Evolutionary conservation across 30 jellyfish, hydroid and myxozoan species (phyloP).

Genomic region (Cassiopea xamachana): DNA sequence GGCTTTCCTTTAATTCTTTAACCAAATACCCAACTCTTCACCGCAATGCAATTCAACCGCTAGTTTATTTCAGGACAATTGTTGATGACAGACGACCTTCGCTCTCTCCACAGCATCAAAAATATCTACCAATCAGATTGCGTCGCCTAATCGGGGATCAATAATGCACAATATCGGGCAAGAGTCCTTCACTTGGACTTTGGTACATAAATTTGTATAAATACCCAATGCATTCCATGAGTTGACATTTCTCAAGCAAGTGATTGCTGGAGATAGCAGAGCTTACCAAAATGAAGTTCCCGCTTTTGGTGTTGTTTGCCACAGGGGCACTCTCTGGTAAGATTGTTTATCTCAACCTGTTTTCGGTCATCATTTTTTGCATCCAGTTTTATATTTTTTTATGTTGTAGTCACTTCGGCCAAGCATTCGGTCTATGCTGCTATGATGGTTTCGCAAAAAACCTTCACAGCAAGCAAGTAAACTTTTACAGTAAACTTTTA

Average conservation of each 20-base stretch:
- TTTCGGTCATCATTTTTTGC: neutral
- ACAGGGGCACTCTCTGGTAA: conserved; percentile 97
- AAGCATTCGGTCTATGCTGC: too few species aligned
- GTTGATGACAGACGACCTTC: conserved; percentile 68
- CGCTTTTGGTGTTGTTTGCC: conserved; percentile 85
- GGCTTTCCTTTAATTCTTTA: too few species aligned
- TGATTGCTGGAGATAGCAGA: conserved; percentile 23
- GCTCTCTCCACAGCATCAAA: conserved; percentile 18
- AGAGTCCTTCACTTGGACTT: conserved; percentile 64
- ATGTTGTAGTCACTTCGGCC: too few species aligned
- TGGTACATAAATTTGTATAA: conserved; percentile 47
- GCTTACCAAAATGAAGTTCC: conserved; percentile 81
- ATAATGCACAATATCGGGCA: conserved; percentile 22
- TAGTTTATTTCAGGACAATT: neutral
- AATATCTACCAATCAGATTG: conserved; percentile 36
- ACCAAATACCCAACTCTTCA: neutral
- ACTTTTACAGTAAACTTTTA: too few species aligned
- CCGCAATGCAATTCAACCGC: conserved; percentile 49
- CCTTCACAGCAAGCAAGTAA: too few species aligned
- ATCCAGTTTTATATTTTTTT: neutral
- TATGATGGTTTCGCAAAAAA: too few species aligned
- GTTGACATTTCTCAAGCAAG: neutral
- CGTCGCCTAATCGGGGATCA: neutral
- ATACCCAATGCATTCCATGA: neutral
- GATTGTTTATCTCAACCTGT: too few species aligned